Evolutionary conservation across 2,797 vertebrate genomes (phyloP), one percentile per base, ranked within the genome.

Genomic region (Oreortyx pictus): DNA sequence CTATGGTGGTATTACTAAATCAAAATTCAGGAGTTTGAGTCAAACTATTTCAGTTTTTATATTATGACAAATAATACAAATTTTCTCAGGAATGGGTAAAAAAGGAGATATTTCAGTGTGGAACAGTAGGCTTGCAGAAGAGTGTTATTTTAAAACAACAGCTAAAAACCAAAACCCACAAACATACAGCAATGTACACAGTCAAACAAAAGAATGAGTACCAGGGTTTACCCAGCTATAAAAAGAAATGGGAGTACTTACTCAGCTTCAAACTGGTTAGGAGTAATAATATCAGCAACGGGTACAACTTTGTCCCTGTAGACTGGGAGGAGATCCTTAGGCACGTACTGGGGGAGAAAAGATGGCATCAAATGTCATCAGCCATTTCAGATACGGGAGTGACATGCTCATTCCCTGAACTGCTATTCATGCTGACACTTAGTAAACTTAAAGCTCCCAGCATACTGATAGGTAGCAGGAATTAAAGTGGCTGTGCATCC

Each of bases 181-280:
- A 27, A 62, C 11, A 31, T 18, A 52, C 3, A 4, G 16, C n/a
- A 78, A 27, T 20, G 14, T 5, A 70, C 0, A 43, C 33, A 72
- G 46, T 72, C n/a, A 85, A 76, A 70, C 23, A 46, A 50, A 86
- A 79, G 5, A 70, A 70, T 4, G 7, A 2, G 2, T 37, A 57
- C 59, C 60, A 61, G 67, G 11, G 10, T 74, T 79, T 54, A 39
- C 83, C 33, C 47, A 29, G 9, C 19, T 78, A 20, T 27, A 81
- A 83, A 92, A 79, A 3, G 14, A 89, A 94, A 15, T 17, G 12
- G 12, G 61, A 64, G 27, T 77, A 99, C 99, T 99, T 97, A 99
- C 99, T 99, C 99, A 4, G 99, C 99, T 95, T 99, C 99, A 90
- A 99, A 99, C 97, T 99, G 99, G 97, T 99, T 99, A 11, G 99